Percentiles rank a stretch among this genome's conserved stretches.
Conservation (phyloP, 2,797 vertebrate species). For the Falco berigora region DNA sequence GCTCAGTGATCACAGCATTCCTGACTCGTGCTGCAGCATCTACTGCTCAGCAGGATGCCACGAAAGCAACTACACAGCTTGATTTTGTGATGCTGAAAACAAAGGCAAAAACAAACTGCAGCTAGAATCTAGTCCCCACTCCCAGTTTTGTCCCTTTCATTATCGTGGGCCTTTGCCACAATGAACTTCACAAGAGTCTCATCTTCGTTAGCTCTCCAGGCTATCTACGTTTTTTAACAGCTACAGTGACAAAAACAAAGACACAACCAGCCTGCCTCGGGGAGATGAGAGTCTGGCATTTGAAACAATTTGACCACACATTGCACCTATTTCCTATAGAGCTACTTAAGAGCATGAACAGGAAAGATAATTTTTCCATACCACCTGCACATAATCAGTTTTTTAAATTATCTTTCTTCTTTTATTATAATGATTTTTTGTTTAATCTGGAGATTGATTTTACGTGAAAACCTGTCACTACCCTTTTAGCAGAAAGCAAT, state of each 20-base stretch:
- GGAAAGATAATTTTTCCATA: neutral
- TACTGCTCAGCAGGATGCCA: neutral
- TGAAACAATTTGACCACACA: neutral
- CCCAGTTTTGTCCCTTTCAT: neutral
- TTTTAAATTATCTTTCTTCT: constrained; percentile 5
- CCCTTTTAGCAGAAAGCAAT: constrained; percentile 6
- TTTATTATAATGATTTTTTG: neutral
- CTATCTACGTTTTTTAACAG: neutral
- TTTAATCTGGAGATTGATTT: constrained; percentile 39
- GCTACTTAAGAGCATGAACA: neutral
- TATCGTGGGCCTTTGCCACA: neutral
- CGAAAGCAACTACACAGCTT: neutral
- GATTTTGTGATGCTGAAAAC: neutral
- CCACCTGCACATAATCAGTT: neutral
- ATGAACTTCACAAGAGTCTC: neutral
- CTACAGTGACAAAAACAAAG: neutral
- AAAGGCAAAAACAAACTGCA: neutral
- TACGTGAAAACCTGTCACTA: neutral
- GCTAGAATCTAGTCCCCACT: neutral
- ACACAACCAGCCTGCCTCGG: neutral
- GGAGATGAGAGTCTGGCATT: neutral
- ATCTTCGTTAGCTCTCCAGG: neutral
- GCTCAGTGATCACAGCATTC: neutral
- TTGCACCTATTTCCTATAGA: neutral
- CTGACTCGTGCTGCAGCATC: neutral